phyloP scores from a whole-genome alignment of 2,888 invertebrate species.

The Caenorhabditis sinica region DNA sequence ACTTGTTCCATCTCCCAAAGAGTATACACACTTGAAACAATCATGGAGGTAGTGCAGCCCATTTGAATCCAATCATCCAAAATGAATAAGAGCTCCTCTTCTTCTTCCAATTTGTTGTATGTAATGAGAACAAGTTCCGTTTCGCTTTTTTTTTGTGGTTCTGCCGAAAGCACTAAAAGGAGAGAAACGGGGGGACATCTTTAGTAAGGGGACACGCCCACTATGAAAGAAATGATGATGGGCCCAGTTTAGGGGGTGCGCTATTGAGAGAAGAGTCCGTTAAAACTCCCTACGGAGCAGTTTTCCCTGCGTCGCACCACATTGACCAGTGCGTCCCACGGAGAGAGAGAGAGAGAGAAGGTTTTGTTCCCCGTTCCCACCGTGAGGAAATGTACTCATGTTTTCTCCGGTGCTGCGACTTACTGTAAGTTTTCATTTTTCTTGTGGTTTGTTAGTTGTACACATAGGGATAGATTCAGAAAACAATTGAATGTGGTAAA shows the following conservation, averaged over 20 bases:
- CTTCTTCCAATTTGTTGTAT: slow-evolving; percentile 34
- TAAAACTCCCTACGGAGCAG: slow-evolving; percentile 57
- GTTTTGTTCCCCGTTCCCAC: slow-evolving; percentile 29
- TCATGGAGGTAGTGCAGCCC: slow-evolving; percentile 48
- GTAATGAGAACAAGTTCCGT: slow-evolving; percentile 58
- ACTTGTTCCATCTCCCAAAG: slow-evolving; percentile 4
- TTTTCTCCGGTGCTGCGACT: slow-evolving; percentile 59
- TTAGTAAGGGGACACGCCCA: slow-evolving; percentile 45
- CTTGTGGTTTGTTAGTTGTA: no score
- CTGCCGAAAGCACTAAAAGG: slow-evolving; percentile 18
- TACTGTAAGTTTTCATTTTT: slow-evolving; percentile 46
- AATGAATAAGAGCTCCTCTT: slow-evolving; percentile 6
- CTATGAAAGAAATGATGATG: slow-evolving; percentile 56
- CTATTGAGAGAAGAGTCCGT: slow-evolving; percentile 9
- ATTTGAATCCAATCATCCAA: slow-evolving; percentile 36
- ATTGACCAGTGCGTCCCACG: slow-evolving; percentile 51
- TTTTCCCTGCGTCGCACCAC: slow-evolving; percentile 51
- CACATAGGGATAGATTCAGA: no score
- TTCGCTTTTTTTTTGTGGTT: background rate
- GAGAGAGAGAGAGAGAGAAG: no score
- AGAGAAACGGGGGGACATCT: slow-evolving; percentile 47
- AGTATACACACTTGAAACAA: slow-evolving; percentile 47
- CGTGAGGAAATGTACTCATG: slow-evolving; percentile 50
- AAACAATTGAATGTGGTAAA: no score
- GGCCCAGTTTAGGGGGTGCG: slow-evolving; percentile 16